These are phyloP conservation scores for Smithornis capensis DNA, from an alignment of 2,113 vertebrate species.

Conservation along the genomic window DNA sequence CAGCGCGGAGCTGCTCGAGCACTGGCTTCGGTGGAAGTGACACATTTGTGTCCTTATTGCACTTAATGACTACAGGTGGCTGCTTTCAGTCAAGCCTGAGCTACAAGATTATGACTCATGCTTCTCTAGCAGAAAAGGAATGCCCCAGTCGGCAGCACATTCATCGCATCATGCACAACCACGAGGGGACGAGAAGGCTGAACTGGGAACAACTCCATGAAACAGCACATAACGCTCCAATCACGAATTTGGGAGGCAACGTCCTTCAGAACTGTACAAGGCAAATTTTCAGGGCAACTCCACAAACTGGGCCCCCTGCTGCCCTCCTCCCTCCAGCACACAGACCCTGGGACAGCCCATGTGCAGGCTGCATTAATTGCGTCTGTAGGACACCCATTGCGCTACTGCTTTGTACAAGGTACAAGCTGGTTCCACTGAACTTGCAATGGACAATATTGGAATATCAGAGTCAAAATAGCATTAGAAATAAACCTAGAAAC, in stretches of 20 bases:
- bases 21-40: neutral
- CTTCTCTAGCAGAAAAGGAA: neutral
- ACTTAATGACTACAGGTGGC: neutral
- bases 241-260: neutral
- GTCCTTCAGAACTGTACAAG: neutral
- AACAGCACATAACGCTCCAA: neutral
- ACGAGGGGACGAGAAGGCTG: neutral
- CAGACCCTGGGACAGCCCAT: neutral
- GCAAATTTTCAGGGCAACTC: neutral
- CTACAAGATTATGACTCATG: neutral
- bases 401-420: neutral
- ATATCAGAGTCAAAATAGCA: neutral
- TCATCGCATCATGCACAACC: neutral
- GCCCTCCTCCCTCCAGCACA: neutral
- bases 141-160: neutral
- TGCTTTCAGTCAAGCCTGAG: conserved; percentile 20
- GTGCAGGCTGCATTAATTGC: neutral
- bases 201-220: neutral
- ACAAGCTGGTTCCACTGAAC: neutral
- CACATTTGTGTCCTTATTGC: neutral
- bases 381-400: neutral
- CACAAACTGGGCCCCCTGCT: neutral
- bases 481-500: neutral
- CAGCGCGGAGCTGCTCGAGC: neutral
- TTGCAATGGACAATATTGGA: neutral